Evolutionary conservation across 2,113 vertebrate species (phyloP).

Genomic region (Dermatemys mawii): DNA sequence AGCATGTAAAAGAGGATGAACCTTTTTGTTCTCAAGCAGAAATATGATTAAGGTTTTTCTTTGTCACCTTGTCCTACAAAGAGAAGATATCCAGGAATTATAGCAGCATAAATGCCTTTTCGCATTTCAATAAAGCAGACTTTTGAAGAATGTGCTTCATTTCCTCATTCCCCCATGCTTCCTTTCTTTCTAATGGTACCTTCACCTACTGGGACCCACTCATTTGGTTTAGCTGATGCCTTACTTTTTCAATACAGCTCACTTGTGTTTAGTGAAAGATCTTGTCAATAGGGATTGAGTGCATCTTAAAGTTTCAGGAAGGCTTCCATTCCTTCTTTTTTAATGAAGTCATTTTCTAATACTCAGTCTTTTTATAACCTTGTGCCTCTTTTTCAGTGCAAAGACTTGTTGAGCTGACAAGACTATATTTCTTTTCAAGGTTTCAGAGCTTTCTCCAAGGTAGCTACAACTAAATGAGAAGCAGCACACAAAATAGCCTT

Average conservation of each 20-base stretch:
- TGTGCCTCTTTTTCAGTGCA: not conserved
- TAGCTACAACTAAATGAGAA: constrained; percentile 32
- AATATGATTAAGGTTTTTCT: constrained; percentile 56
- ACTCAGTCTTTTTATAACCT: constrained; percentile 37
- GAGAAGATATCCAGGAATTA: constrained; percentile 64
- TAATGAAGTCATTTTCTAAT: constrained; percentile 64
- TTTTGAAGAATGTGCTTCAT: constrained; percentile 65
- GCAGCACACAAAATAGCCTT: constrained; percentile 16
- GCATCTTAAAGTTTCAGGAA: constrained; percentile 53
- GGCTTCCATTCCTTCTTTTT: constrained; percentile 41
- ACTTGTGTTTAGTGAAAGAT: constrained; percentile 56
- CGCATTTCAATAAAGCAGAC: constrained; percentile 35
- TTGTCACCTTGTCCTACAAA: constrained; percentile 63
- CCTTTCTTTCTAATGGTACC: constrained; percentile 42
- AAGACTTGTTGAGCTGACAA: constrained; percentile 36
- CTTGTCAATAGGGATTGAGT: constrained; percentile 54
- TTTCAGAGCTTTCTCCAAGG: constrained; percentile 53
- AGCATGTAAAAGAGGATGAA: not conserved
- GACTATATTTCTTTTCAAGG: constrained; percentile 52
- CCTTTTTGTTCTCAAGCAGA: constrained; percentile 34
- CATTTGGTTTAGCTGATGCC: constrained; percentile 61
- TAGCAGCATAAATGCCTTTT: constrained; percentile 57
- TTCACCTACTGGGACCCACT: constrained; percentile 56
- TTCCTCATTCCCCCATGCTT: constrained; percentile 34
- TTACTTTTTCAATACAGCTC: constrained; percentile 64